Conservation (phyloP, 1,140 invertebrate genomes). For the Oryzaephilus surinamensis region DNA sequence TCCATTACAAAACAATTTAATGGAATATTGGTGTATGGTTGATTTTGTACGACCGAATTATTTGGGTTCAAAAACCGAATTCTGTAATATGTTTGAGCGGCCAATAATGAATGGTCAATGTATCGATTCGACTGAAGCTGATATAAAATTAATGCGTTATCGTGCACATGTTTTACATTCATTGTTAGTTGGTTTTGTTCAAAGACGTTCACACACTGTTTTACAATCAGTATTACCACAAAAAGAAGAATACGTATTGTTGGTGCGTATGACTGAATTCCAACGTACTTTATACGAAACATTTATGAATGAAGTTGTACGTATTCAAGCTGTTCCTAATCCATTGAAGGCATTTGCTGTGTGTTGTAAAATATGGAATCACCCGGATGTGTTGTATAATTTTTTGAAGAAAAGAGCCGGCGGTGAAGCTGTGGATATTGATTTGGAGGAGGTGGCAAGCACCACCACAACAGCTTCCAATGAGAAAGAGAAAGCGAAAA, state of each 20-base stretch:
- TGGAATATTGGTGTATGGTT: conserved; percentile 97
- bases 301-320: conserved; percentile 85
- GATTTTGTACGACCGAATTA: conserved; percentile 92
- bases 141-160: conserved; percentile 74
- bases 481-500: conserved; percentile 16
- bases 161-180: conserved; percentile 84
- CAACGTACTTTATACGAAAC: conserved; percentile 80
- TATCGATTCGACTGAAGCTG: conserved; percentile 82
- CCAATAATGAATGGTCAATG: conserved; percentile 93
- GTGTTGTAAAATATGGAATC: conserved; percentile 99
- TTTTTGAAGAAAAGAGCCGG: conserved; percentile 74
- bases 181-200: conserved; percentile 83
- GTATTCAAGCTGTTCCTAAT: conserved; percentile 80
- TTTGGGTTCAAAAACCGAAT: conserved; percentile 81
- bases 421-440: conserved; percentile 78
- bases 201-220: conserved; percentile 80
- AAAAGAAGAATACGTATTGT: conserved; percentile 85
- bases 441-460: conserved; percentile 68
- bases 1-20: conserved; percentile 91
- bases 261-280: conserved; percentile 77
- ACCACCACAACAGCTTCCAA: conserved; percentile 33
- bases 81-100: conserved; percentile 91
- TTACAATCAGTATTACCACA: conserved; percentile 75
- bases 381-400: conserved; percentile 93
- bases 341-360: conserved; percentile 96